phyloP scores from a whole-genome alignment of 64 coral and sea anemone genomes.

The Catalaphyllia jardinei region DNA sequence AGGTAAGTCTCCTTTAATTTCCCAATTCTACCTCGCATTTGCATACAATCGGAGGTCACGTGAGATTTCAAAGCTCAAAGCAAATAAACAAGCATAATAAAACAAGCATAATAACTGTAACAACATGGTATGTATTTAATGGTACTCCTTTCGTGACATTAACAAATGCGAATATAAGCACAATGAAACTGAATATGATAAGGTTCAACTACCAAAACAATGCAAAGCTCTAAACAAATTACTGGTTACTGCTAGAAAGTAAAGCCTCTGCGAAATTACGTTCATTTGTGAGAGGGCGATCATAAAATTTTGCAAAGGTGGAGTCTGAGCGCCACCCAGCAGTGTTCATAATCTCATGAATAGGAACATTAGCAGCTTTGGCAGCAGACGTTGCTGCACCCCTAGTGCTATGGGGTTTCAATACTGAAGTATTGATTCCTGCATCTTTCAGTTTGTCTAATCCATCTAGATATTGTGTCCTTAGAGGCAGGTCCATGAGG shows the following conservation, averaged over 20 bases:
- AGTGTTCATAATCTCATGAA: background rate
- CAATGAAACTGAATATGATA: too few species aligned
- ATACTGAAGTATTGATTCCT: conserved; percentile 18
- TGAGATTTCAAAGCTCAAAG: conserved; percentile 28
- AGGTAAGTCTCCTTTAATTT: too few species aligned
- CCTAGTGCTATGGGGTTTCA: conserved; percentile 9
- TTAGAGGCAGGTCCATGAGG: conserved; percentile 56
- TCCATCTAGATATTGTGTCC: conserved; percentile 34
- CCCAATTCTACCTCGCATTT: conserved; percentile 3
- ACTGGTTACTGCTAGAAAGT: too few species aligned
- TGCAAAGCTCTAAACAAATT: too few species aligned
- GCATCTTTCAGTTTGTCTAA: conserved; percentile 40
- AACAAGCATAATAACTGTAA: background rate
- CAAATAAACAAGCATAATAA: too few species aligned
- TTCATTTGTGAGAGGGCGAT: too few species aligned
- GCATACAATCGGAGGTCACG: conserved; percentile 16
- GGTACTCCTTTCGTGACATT: background rate
- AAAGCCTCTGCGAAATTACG: too few species aligned
- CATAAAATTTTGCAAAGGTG: background rate
- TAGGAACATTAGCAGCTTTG: too few species aligned
- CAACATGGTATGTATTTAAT: background rate
- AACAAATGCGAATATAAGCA: too few species aligned
- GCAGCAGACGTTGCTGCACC: background rate
- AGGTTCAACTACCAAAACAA: too few species aligned
- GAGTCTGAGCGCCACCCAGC: too few species aligned